phyloP scores from a whole-genome alignment of 2,113 vertebrate species.

The Glaucidium brasilianum region DNA sequence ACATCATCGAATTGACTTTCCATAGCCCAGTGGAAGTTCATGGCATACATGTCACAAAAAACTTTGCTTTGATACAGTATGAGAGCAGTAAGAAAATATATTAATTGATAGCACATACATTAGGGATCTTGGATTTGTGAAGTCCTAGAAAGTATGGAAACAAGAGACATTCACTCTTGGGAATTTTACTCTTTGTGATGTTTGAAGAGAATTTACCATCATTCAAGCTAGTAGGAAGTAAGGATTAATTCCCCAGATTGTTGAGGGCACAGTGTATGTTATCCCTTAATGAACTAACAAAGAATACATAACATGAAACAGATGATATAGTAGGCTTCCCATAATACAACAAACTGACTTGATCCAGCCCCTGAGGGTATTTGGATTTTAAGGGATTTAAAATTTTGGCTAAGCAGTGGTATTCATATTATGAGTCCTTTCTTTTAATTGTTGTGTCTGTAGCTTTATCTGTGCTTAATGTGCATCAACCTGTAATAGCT shows the following conservation, averaged over 20 bases:
- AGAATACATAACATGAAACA: not conserved
- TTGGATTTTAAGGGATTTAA: conserved; percentile 18
- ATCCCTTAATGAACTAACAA: not conserved
- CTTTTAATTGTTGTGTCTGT: not conserved
- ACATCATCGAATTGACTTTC: not conserved
- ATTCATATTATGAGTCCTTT: not conserved
- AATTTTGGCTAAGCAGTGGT: not conserved
- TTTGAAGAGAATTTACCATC: not conserved
- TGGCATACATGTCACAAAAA: not conserved
- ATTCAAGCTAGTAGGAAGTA: not conserved
- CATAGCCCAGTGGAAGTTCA: not conserved
- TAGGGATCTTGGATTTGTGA: not conserved
- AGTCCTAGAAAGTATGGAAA: not conserved
- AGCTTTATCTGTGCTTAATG: not conserved
- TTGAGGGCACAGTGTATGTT: not conserved
- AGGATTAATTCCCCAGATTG: not conserved
- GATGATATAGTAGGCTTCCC: not conserved
- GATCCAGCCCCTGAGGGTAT: not conserved
- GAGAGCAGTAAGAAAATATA: not conserved
- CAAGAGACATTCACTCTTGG: not conserved
- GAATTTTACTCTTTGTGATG: not conserved
- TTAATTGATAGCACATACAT: not conserved
- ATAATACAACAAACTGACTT: not conserved
- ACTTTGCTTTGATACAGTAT: accelerated
- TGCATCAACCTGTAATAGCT: not conserved